Percentiles rank a stretch among this genome's conserved stretches.
phyloP scores from a whole-genome alignment of 2,113 vertebrate genomes.

The Colossoma macropomum region DNA sequence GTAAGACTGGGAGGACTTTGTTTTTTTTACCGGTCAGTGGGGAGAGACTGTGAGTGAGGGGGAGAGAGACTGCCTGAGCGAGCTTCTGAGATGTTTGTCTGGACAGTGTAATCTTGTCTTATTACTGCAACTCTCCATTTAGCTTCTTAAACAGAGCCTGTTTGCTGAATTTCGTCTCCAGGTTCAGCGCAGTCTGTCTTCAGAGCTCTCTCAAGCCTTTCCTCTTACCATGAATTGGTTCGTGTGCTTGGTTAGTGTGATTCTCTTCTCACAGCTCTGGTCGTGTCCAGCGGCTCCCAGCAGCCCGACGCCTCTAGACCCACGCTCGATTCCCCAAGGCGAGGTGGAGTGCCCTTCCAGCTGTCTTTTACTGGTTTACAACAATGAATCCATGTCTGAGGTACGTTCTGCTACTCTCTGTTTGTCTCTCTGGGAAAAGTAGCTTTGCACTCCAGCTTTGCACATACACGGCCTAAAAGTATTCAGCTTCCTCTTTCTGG shows the following conservation, averaged over 20 bases:
- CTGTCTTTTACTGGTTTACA: background rate
- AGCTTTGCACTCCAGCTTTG: too few relatives aligned
- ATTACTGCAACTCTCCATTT: background rate
- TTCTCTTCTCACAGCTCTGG: conserved; percentile 1
- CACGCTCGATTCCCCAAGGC: background rate
- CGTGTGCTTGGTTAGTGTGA: conserved; percentile 2
- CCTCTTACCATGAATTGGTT: conserved; percentile 33
- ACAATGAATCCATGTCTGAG: background rate
- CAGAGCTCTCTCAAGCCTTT: background rate
- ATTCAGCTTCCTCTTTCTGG: too few relatives aligned
- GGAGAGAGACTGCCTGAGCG: background rate
- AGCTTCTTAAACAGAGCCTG: conserved; percentile 7
- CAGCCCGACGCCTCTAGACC: background rate
- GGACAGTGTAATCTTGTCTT: conserved; percentile 11
- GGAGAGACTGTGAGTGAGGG: background rate
- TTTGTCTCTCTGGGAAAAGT: background rate
- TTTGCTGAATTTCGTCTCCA: background rate
- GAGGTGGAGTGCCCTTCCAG: conserved; percentile 5
- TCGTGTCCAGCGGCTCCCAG: background rate
- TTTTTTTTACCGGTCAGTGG: background rate
- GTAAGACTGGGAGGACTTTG: background rate
- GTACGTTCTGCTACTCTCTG: conserved; percentile 2
- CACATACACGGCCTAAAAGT: too few relatives aligned
- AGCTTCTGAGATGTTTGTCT: conserved; percentile 10
- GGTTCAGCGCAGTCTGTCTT: background rate